A percentile compares a stretch with the other conserved stretches of the same genome.
Evolutionary conservation across 2,888 invertebrate species (phyloP).

Genomic region (Achlya flavicornis): DNA sequence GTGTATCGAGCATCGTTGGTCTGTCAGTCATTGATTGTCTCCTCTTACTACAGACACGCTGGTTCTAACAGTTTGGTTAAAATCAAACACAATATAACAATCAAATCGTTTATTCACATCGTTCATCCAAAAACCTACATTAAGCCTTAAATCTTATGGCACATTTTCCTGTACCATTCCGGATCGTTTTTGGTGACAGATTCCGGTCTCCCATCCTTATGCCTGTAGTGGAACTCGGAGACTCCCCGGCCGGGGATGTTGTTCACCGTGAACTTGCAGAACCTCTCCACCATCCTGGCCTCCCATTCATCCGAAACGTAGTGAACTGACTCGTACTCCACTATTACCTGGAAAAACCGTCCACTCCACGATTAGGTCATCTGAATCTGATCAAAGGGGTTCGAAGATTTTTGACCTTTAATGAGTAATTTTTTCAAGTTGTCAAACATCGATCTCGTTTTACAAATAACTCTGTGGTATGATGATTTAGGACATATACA

Average conservation of each 20-base stretch:
- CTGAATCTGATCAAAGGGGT: too few species aligned
- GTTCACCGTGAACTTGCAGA: conserved; percentile 83
- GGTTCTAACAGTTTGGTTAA: too few species aligned
- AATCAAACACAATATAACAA: background rate
- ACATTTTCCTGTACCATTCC: conserved; percentile 82
- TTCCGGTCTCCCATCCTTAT: conserved; percentile 82
- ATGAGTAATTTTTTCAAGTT: too few species aligned
- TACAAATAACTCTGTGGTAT: too few species aligned
- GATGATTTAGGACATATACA: too few species aligned
- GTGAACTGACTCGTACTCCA: conserved; percentile 84
- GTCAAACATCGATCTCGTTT: too few species aligned
- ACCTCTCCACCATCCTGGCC: conserved; percentile 86
- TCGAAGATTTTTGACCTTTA: too few species aligned
- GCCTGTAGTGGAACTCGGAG: conserved; percentile 89
- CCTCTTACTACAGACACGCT: too few species aligned
- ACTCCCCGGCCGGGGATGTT: conserved; percentile 87
- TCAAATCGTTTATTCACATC: background rate
- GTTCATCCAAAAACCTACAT: background rate
- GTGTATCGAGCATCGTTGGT: too few species aligned
- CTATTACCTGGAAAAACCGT: conserved; percentile 72
- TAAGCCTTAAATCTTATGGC: conserved; percentile 56
- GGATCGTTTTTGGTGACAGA: conserved; percentile 73
- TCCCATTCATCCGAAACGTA: conserved; percentile 88
- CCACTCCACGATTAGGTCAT: too few species aligned
- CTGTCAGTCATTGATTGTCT: too few species aligned